Conservation (phyloP, 64 coral and sea anemone species). For the Acropora tenuis region DNA sequence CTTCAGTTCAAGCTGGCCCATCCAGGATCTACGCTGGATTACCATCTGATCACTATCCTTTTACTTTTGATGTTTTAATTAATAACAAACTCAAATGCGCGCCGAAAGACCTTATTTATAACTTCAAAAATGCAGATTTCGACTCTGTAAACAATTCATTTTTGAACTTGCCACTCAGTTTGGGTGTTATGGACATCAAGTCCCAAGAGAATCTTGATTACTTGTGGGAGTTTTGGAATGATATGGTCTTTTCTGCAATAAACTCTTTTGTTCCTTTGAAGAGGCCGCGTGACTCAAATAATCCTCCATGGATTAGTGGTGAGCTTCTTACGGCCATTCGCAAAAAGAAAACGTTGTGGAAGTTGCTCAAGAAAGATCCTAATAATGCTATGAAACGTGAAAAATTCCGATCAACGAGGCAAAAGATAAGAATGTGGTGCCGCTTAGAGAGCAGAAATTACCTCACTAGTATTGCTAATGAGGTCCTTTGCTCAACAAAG, state of each 20-base stretch:
- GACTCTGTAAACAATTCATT: background rate
- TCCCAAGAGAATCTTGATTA: slow-evolving; percentile 4
- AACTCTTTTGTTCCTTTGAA: background rate
- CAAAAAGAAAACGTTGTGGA: slow-evolving; percentile 5
- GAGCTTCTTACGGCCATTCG: background rate
- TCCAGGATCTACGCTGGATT: slow-evolving; percentile 16
- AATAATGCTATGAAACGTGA: background rate
- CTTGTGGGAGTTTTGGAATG: slow-evolving; percentile 27
- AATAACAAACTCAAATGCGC: background rate
- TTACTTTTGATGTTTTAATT: slow-evolving; percentile 12
- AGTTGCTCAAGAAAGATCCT: background rate
- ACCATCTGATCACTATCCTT: slow-evolving; percentile 19
- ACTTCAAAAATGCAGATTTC: slow-evolving; percentile 6
- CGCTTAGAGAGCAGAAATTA: slow-evolving; percentile 30
- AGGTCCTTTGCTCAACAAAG: slow-evolving; percentile 38
- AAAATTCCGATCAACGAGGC: background rate
- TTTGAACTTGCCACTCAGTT: background rate
- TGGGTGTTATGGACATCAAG: background rate
- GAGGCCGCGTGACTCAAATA: background rate
- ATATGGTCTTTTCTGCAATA: background rate
- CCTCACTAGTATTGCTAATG: slow-evolving; percentile 30
- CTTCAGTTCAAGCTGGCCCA: slow-evolving; percentile 33
- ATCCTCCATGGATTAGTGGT: background rate
- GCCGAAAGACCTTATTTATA: background rate
- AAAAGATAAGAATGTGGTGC: slow-evolving; percentile 3